Evolutionary conservation across 2,113 vertebrate species (phyloP), one percentile per base, ranked within the genome.

Genomic region (Epinephelus fuscoguttatus): DNA sequence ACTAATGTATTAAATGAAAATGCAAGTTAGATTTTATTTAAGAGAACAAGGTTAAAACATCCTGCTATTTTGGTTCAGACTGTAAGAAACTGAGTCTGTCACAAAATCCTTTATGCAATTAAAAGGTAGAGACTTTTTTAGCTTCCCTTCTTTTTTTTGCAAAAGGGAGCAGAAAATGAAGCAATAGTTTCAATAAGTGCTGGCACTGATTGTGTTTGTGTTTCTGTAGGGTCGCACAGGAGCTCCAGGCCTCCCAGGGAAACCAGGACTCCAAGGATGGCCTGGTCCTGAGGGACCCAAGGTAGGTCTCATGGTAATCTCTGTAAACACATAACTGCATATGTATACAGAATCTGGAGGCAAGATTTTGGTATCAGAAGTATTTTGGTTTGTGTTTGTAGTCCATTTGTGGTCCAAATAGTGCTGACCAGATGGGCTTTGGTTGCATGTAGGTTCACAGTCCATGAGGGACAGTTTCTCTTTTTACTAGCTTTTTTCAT

Each of bases 211-310:
- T n/a, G 19, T 70, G 45, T 55, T 18, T 86, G 27, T 82, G 23
- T 69, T 60, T 64, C 59, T 52, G 50, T 93, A 99, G 98, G 98
- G 98, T 33, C 98, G 95, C 66, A 95, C 96, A 53, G 98, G 98
- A 73, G 94, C 96, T 78, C 96, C 96, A 2, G 98, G 98, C 0
- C 95, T 96, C 61, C 97, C 97, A 67, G 98, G 98, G 57, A 96
- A 96, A 94, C 97, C 94, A 79, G 98, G 98, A 84, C 89, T 95
- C 0, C 2, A 92, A 30, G 98, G 98, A 90, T 96, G 95, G 95
- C 95, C 95, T 53, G 98, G 98, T 78, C 93, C 96, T 82, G 93
- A 92, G 37, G 98, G 98, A 88, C 93, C 91, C 12, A 95, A 95
- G 96, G 98, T 98, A 80, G 70, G 78, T 89, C 13, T 70, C 42